Percentiles rank a stretch among this genome's conserved stretches.
Conservation (phyloP, 2,113 vertebrate species). For the Pygathrix nemaeus region DNA sequence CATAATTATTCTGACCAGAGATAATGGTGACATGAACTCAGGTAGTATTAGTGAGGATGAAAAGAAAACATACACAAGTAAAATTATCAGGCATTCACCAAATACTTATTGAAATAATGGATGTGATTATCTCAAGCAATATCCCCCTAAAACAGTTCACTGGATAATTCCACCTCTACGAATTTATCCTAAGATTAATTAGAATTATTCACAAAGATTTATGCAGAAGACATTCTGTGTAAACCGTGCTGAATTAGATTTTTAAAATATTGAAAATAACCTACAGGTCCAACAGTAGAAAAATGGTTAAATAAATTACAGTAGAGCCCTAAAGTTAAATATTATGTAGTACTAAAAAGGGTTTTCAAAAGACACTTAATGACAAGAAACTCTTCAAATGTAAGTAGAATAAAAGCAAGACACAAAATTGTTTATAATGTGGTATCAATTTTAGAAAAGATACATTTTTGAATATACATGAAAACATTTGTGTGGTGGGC, state of each 20-base stretch:
- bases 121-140: neutral
- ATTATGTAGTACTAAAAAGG: neutral
- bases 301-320: constrained; percentile 41
- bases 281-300: neutral
- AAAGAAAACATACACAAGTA: neutral
- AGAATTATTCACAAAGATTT: constrained; percentile 34
- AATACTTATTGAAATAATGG: neutral
- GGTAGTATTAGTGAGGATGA: neutral
- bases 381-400: neutral
- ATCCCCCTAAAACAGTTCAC: neutral
- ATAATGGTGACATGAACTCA: neutral
- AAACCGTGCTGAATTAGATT: constrained; percentile 21
- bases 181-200: constrained; percentile 43
- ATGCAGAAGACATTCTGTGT: neutral
- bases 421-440: neutral
- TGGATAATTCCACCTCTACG: neutral
- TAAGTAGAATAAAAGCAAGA: constrained; percentile 20
- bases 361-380: constrained; percentile 26
- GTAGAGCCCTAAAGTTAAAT: neutral
- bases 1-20: neutral
- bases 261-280: constrained; percentile 35
- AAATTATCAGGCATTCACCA: constrained; percentile 1
- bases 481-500: neutral
- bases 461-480: neutral
- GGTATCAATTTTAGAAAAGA: neutral